phyloP scores from a whole-genome alignment of 2,113 vertebrate species.

The Ammodramus savannarum region DNA sequence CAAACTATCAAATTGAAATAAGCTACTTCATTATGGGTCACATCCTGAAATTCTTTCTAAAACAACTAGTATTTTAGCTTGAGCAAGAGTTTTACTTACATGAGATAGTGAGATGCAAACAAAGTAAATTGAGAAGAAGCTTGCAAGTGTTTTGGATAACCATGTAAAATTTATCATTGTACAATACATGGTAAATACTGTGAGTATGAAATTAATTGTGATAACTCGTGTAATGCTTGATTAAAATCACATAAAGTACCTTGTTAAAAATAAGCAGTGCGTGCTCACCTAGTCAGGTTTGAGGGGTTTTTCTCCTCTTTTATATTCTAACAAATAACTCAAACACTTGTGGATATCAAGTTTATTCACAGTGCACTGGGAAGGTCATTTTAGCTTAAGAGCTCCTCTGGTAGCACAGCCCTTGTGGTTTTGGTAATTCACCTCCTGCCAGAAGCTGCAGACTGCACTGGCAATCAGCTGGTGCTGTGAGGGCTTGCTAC shows the following conservation, averaged over 20 bases:
- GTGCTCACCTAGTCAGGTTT: not conserved
- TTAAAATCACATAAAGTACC: not conserved
- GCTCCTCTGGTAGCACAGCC: not conserved
- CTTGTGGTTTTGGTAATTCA: not conserved
- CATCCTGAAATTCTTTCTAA: not conserved
- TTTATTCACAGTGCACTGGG: not conserved
- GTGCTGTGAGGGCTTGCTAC: not conserved
- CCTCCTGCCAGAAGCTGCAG: not conserved
- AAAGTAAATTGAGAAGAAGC: not conserved
- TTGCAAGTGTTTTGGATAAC: not conserved
- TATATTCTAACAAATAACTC: not conserved
- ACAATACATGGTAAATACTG: not conserved
- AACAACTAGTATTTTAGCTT: not conserved
- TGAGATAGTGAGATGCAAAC: not conserved
- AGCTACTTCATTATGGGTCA: not conserved
- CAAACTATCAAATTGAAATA: not conserved
- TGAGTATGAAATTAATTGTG: not conserved
- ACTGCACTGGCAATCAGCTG: not conserved
- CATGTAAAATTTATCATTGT: not conserved
- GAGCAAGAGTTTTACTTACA: not conserved
- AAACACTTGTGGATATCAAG: not conserved
- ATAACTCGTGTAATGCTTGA: not conserved
- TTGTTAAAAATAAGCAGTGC: not conserved
- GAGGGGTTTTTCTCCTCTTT: not conserved
- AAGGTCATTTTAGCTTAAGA: not conserved